Conservation (phyloP, 2,888 invertebrate genomes). For the Xanthostigma xanthostigma region DNA sequence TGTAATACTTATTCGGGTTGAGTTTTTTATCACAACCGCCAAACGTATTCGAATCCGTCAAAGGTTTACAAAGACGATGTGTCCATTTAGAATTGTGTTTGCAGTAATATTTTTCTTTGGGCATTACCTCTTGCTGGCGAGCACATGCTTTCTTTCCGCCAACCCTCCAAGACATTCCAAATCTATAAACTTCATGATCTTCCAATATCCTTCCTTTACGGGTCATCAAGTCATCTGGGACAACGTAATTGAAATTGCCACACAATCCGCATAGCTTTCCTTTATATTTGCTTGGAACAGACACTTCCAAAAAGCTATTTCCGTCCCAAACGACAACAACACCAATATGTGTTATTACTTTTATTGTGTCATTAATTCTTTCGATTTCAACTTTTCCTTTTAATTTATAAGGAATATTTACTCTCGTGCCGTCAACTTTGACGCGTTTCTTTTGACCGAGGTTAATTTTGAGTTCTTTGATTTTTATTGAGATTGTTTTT, state of each 20-base stretch:
- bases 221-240: conserved; percentile 69
- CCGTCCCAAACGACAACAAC: conserved; percentile 86
- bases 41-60: conserved; percentile 40
- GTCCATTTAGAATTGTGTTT: conserved; percentile 26
- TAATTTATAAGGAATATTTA: conserved; percentile 51
- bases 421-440: conserved; percentile 68
- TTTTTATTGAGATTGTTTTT: conserved; percentile 70
- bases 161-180: conserved; percentile 83
- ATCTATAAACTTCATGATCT: conserved; percentile 47
- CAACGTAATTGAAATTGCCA: conserved; percentile 83
- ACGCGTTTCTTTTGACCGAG: conserved; percentile 75
- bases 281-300: conserved; percentile 61
- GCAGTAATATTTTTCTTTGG: conserved; percentile 28
- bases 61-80: conserved; percentile 22
- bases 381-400: conserved; percentile 42
- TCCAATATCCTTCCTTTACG: conserved; percentile 50
- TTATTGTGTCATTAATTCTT: conserved; percentile 49
- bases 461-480: conserved; percentile 60
- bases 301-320: conserved; percentile 75
- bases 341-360: conserved; percentile 55
- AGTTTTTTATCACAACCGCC: conserved; percentile 64
- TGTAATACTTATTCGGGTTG: conserved; percentile 68
- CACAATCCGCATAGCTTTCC: conserved; percentile 78
- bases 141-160: conserved; percentile 64
- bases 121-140: conserved; percentile 33